Conservation (phyloP, 2,797 vertebrate species). For the Eulemur rubriventer region DNA sequence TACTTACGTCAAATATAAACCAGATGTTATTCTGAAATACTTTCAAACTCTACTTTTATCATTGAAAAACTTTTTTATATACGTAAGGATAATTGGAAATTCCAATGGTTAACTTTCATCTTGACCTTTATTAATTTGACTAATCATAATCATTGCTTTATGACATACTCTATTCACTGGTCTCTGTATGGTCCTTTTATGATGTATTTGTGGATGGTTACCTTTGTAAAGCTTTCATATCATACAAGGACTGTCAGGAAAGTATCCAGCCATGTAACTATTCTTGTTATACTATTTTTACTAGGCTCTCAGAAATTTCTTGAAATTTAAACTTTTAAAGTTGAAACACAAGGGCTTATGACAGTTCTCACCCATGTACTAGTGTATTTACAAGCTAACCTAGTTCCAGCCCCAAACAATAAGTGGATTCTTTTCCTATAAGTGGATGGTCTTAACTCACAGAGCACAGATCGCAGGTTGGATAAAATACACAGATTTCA, state of each 20-base stretch:
- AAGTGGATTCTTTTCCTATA: not conserved
- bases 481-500: not conserved
- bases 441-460: not conserved
- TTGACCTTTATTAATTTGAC: constrained; percentile 6
- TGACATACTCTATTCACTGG: not conserved
- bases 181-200: not conserved
- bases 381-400: not conserved
- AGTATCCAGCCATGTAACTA: too few relatives aligned
- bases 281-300: not conserved
- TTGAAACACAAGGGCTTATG: not conserved
- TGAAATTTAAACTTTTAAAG: not conserved
- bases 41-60: constrained; percentile 67
- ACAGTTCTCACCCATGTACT: not conserved
- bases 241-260: not conserved
- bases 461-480: not conserved
- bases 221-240: not conserved
- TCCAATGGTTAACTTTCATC: constrained; percentile 39
- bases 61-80: constrained; percentile 62
- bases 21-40: constrained; percentile 77
- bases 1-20: constrained; percentile 73
- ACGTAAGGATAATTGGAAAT: not conserved
- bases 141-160: not conserved
- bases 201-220: constrained; percentile 6
- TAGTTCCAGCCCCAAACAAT: not conserved
- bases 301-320: not conserved